Base-by-base conservation (phyloP, 2,113 vertebrate genomes). In the Phylloscopus whistleri region DNA sequence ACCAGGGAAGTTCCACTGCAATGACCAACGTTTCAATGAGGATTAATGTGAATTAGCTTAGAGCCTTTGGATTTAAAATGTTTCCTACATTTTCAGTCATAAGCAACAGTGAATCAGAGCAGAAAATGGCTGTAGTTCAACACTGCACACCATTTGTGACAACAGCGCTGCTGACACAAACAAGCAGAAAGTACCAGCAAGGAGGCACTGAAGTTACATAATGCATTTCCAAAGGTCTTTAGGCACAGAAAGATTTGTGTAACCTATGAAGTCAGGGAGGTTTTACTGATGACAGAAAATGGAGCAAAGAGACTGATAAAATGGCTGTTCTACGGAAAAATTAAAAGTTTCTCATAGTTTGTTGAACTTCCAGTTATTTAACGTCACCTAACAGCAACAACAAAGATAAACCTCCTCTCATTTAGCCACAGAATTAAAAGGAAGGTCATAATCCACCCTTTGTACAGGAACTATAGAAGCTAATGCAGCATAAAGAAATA, bases 401-500 rank as follows among this genome's bases (percentile, higher is more conserved):
- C 13, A 77, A 72, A 70, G 39, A 84, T 7, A 51, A 84, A 84
- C 13, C 68, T 74, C 55, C 44, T 59, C 39, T 68, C 35, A 49
- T 43, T 84, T 37, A 92, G 48, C 35, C 46, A 81, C 39, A 89
- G 52, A 94, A 90, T 67, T 80, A 90, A 90, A 92, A 92, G 31
- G 28, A 87, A 94, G 43, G 35, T 67, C 59, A 81, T 80, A 86
- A 92, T 80, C 68, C 41, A 87, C 56, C 48, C 66, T 91, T 94
- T 84, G 13, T 72, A 41, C 3, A 51, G 31, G 35, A 76, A 75
- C 56, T 37, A 33, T 3, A 74, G 63, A 89, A 77, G 27, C 31
- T 94, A 95, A 81, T 60, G 39, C 39, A 84, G 41, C 39, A 46
- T 53, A 87, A 82, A 84, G 74, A 94, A 92, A 82, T 64, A 84